Percentiles rank a stretch among this genome's conserved stretches.
Conservation (phyloP, 2,888 invertebrate genomes). For the Orthonychiurus folsomi region DNA sequence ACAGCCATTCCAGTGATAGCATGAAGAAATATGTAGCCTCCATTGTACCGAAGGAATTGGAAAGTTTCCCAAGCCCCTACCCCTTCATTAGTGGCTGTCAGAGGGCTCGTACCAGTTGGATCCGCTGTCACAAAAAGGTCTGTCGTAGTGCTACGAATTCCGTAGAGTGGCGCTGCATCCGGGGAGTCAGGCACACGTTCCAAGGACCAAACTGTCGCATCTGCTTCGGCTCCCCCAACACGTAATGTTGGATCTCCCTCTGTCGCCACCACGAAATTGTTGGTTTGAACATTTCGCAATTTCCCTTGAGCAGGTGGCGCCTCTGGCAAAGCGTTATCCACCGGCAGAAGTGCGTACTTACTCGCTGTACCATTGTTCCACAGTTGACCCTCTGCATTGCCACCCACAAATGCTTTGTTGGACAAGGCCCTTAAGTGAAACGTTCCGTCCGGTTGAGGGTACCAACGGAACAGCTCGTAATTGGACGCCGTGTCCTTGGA, state of each 20-base stretch:
- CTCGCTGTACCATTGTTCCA: conserved; percentile 20
- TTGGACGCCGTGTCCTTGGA: conserved; percentile 15
- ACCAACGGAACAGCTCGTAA: conserved; percentile 28
- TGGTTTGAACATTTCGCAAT: conserved; percentile 17
- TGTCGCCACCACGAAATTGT: conserved; percentile 17
- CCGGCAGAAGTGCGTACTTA: conserved; percentile 15
- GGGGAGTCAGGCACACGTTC: conserved; percentile 14
- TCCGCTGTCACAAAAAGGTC: conserved; percentile 24
- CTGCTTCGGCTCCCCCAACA: conserved; percentile 6
- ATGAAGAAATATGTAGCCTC: conserved; percentile 19
- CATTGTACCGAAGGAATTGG: conserved; percentile 23
- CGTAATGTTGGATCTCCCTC: conserved; percentile 13
- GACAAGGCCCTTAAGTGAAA: conserved; percentile 20
- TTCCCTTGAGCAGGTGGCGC: conserved; percentile 15
- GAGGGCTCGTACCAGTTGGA: conserved; percentile 17
- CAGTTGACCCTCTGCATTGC: conserved; percentile 16
- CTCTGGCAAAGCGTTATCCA: conserved; percentile 12
- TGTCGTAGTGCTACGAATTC: conserved; percentile 14
- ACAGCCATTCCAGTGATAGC: conserved; percentile 21
- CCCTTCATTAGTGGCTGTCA: conserved; percentile 15
- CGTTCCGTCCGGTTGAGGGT: neutral
- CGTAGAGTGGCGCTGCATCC: conserved; percentile 15
- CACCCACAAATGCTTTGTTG: conserved; percentile 17
- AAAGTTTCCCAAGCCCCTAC: conserved; percentile 28
- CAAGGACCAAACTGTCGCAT: conserved; percentile 18